These are phyloP conservation scores for Thalassoma bifasciatum DNA, from an alignment of 2,113 vertebrate species.

Conservation along the genomic window DNA sequence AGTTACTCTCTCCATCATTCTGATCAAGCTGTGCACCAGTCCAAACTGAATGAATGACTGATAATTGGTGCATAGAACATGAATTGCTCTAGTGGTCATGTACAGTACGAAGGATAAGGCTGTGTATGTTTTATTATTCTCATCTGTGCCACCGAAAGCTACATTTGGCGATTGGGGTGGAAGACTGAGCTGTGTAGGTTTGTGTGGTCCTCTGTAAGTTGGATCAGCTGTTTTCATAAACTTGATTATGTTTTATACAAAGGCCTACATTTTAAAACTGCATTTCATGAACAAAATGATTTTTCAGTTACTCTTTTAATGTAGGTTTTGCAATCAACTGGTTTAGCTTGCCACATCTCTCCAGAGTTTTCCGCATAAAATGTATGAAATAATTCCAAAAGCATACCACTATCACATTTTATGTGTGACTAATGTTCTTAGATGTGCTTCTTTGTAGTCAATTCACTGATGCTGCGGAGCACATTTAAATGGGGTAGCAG, in stretches of 20 bases:
- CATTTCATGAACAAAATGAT: no score
- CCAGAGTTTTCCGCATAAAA: no score
- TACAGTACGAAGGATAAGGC: neutral
- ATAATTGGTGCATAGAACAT: neutral
- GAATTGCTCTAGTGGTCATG: neutral
- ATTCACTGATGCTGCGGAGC: conserved; percentile 12
- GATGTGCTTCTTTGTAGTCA: conserved; percentile 25
- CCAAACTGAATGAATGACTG: conserved; percentile 1
- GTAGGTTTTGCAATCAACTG: no score
- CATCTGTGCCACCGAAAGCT: neutral
- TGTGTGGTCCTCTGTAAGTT: no score
- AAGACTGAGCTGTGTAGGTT: no score
- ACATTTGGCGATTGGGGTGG: conserved; percentile 17
- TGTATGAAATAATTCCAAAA: neutral
- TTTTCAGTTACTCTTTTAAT: no score
- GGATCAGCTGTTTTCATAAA: no score
- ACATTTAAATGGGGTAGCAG: conserved; percentile 17
- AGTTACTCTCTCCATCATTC: neutral
- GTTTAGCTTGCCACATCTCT: no score
- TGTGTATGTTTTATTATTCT: conserved; percentile 6
- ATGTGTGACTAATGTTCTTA: conserved; percentile 44
- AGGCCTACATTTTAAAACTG: no score
- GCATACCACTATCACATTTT: neutral
- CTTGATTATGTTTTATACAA: no score
- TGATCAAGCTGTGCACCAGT: neutral